Conservation (phyloP, 1,140 invertebrate genomes). For the Conus ventricosus region DNA sequence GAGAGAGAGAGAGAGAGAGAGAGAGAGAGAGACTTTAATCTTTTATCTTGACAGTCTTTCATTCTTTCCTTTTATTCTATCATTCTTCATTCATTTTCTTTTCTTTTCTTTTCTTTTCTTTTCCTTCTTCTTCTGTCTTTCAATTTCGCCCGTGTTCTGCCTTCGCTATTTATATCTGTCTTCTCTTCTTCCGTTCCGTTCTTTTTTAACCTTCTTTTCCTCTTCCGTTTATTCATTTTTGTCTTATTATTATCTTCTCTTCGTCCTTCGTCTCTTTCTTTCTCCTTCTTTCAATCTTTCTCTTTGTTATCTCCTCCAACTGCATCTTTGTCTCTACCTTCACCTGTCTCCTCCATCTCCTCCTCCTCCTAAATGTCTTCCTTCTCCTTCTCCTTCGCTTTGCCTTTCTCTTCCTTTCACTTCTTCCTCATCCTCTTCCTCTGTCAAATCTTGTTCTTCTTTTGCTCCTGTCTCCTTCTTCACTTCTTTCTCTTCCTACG, state of each 20-base stretch:
- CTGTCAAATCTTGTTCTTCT: background rate
- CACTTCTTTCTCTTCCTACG: constrained; percentile 33
- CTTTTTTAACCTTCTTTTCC: background rate
- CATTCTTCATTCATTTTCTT: background rate
- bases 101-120: background rate
- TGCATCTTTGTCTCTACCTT: background rate
- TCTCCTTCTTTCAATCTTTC: background rate
- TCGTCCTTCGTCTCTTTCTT: background rate
- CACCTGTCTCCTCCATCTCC: background rate
- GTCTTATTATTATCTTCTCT: too few relatives aligned
- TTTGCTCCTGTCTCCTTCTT: constrained; percentile 40
- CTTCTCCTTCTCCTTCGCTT: too few relatives aligned
- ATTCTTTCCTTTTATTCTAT: background rate
- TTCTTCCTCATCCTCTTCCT: too few relatives aligned
- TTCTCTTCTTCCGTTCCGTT: background rate
- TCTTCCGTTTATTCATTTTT: too few relatives aligned
- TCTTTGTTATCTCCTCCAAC: background rate
- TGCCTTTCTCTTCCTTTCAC: background rate
- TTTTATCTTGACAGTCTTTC: background rate
- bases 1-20: background rate
- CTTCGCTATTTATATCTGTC: background rate
- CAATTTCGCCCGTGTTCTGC: background rate
- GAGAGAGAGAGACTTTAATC: background rate
- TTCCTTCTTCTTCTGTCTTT: background rate
- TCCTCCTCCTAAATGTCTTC: too few relatives aligned